These are phyloP conservation scores for Diploptera punctata DNA, from an alignment of 2,888 invertebrate species.

Conservation along the genomic window DNA sequence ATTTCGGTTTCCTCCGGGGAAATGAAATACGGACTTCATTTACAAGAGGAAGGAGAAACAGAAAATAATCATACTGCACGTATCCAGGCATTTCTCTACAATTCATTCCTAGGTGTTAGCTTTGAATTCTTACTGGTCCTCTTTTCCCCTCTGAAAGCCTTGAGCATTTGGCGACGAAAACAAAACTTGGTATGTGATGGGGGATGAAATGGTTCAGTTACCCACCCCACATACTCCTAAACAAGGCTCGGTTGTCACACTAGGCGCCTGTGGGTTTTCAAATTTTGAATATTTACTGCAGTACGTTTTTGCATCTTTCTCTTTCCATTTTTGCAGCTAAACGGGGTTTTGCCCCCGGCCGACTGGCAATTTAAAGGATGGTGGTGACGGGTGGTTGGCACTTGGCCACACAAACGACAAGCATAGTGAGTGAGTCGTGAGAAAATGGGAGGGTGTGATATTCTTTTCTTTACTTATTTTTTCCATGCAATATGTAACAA, in stretches of 20 bases:
- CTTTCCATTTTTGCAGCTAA: not conserved
- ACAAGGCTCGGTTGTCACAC: constrained; percentile 22
- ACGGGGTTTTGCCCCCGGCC: not conserved
- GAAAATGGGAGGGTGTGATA: no score
- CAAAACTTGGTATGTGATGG: not conserved
- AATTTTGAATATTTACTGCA: constrained; percentile 40
- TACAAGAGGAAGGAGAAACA: constrained; percentile 5
- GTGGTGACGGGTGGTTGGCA: constrained; percentile 17
- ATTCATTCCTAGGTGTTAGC: not conserved
- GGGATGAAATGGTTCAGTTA: not conserved
- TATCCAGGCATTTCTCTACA: not conserved
- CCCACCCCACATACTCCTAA: not conserved
- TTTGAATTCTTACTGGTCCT: not conserved
- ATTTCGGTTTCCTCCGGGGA: constrained; percentile 12
- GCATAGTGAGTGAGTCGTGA: not conserved
- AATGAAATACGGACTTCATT: constrained; percentile 29
- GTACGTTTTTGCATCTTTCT: not conserved
- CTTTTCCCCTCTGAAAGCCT: not conserved
- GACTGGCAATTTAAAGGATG: constrained; percentile 4
- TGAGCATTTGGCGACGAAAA: not conserved
- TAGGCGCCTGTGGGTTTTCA: constrained; percentile 36
- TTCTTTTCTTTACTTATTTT: not conserved
- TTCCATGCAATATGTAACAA: no score
- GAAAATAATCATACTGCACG: constrained; percentile 16
- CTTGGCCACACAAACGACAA: not conserved